Percentiles rank a stretch among this genome's conserved stretches.
Conservation (phyloP, 2,797 vertebrate genomes). For the Fringilla coelebs region DNA sequence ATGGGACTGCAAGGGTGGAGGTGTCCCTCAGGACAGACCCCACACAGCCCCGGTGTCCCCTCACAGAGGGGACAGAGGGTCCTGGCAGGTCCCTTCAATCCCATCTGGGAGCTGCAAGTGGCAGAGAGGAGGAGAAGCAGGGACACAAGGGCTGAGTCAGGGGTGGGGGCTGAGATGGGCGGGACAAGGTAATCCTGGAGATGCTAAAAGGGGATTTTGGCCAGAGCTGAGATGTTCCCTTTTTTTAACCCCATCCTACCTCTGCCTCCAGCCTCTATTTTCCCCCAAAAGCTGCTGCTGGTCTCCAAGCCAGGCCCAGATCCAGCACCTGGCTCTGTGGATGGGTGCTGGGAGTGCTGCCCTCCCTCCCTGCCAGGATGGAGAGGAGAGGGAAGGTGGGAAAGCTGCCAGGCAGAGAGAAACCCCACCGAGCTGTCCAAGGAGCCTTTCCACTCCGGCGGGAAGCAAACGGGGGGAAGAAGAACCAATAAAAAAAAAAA, state of each 20-base stretch:
- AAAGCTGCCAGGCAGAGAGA: neutral
- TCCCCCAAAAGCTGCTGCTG: neutral
- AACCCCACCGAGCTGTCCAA: neutral
- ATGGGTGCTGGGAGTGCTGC: neutral
- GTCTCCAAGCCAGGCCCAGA: neutral
- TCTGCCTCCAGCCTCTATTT: neutral
- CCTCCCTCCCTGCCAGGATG: neutral
- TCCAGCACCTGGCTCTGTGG: rapidly evolving
- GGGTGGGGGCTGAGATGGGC: neutral
- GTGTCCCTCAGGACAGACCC: neutral
- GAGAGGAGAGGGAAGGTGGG: neutral
- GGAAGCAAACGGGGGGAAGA: neutral
- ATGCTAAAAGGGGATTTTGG: neutral
- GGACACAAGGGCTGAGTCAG: neutral
- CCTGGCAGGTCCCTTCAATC: neutral
- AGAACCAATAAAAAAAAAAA: neutral
- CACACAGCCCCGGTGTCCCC: rapidly evolving
- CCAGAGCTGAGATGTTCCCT: neutral
- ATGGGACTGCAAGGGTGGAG: neutral
- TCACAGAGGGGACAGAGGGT: neutral
- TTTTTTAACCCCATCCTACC: neutral
- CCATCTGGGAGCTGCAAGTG: neutral
- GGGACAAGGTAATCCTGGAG: neutral
- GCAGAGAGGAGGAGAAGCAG: neutral
- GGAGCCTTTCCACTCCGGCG: neutral